Evolutionary conservation across 2,113 vertebrate species (phyloP), one percentile per base, ranked within the genome.

Genomic region (Elaphurus davidianus): DNA sequence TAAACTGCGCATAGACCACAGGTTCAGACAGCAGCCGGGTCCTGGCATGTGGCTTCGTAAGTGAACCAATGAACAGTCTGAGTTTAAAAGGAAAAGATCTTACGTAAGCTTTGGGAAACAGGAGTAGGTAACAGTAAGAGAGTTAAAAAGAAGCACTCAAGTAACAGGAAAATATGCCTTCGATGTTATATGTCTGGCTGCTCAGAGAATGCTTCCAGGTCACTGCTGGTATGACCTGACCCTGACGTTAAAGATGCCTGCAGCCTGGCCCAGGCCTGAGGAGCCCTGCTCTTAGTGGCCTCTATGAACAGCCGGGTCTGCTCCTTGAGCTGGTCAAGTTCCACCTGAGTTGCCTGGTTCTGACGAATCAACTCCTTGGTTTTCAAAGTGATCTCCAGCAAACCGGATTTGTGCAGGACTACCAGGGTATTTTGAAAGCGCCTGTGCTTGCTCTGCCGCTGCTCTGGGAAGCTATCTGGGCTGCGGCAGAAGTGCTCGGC

Each of bases 291-390:
- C 98, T 98, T 98, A 97, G 99, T 97, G 40, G 99, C 99, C 97
- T 99, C 99, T 87, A 99, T 96, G 57, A 99, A 99, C 91, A 99
- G 99, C 60, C 98, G 98, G 0, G 99, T 99, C 96, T 99, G 99
- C 98, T 99, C 99, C 97, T 99, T 99, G 17, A 99, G 99, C 76
- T 98, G 99, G 97, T 99, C 99, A 93, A 99, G 98, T 97, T 99
- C 99, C 0, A 98, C 95, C 97, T 99, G 99, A 2, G 99, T 99
- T 92, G 99, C 99, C 78, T 99, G 99, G 98, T 99, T 99, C 97
- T 99, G 99, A 89, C 99, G 99, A 92, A 99, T 99, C 92, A 99
- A 97, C 98, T 99, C 99, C 99, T 99, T 99, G n/a, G 99, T 99
- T 97, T 99, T 99, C 98, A 99, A 98, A 40, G 99, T 99, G 98